Conservation (phyloP, 2,797 vertebrate genomes). For the Propithecus perrieri region DNA sequence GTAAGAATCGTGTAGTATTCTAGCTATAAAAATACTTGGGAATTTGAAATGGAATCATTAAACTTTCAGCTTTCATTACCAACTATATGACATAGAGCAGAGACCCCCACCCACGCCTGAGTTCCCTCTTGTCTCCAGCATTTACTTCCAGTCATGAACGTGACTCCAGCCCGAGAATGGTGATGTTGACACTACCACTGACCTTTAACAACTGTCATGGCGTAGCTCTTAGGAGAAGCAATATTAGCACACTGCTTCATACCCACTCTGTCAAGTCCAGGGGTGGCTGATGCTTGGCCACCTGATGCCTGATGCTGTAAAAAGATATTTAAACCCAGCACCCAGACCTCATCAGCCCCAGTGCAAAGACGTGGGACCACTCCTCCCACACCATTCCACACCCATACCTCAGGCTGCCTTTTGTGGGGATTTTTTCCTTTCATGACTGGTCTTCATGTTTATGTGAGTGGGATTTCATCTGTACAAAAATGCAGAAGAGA, state of each 20-base stretch:
- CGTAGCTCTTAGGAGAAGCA: background rate
- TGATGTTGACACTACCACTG: background rate
- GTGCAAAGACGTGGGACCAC: background rate
- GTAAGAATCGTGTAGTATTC: background rate
- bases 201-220: background rate
- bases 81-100: background rate
- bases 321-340: background rate
- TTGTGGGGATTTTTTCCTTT: background rate
- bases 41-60: conserved; percentile 18
- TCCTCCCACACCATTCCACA: background rate
- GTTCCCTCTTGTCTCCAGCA: background rate
- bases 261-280: background rate
- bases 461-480: background rate
- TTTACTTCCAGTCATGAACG: background rate
- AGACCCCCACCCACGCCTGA: no score
- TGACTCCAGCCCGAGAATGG: background rate
- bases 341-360: background rate
- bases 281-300: background rate
- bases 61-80: background rate
- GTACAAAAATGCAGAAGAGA: background rate
- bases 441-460: background rate
- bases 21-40: background rate
- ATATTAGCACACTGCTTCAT: background rate
- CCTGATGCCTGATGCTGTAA: background rate
- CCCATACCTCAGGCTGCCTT: background rate